A percentile compares a stretch with the other conserved stretches of the same genome.
Evolutionary conservation across 2,797 vertebrate genomes (phyloP).

Genomic region (Scolopax rusticola): DNA sequence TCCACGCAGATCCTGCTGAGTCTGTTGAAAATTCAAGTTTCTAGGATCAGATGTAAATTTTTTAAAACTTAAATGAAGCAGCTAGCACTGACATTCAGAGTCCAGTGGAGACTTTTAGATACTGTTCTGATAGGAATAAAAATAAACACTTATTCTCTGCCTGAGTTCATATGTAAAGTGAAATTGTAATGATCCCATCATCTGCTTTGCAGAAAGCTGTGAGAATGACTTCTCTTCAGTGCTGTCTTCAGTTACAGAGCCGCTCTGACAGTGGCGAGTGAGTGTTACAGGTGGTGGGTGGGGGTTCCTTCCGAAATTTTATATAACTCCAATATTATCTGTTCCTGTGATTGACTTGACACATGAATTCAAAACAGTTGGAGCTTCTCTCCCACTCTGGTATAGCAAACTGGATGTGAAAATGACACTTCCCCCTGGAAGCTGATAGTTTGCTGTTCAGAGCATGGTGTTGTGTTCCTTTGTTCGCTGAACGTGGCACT

Average conservation of each 20-base stretch:
- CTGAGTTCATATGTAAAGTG: slow-evolving; percentile 38
- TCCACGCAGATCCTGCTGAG: neutral
- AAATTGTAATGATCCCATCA: slow-evolving; percentile 59
- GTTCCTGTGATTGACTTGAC: slow-evolving; percentile 53
- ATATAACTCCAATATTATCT: slow-evolving; percentile 15
- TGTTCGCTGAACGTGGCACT: slow-evolving; percentile 48
- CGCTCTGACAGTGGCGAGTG: slow-evolving; percentile 70
- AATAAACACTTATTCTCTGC: slow-evolving; percentile 45
- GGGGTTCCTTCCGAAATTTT: slow-evolving; percentile 74
- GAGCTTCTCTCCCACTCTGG: slow-evolving; percentile 41
- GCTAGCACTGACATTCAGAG: neutral
- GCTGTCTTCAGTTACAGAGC: slow-evolving; percentile 69
- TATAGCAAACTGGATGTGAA: slow-evolving; percentile 54
- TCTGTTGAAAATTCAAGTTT: neutral
- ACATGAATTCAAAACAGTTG: slow-evolving; percentile 68
- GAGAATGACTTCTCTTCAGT: slow-evolving; percentile 42
- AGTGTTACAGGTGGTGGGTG: slow-evolving; percentile 72
- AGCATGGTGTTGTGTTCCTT: slow-evolving; percentile 49
- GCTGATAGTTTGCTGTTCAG: slow-evolving; percentile 44
- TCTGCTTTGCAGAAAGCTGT: slow-evolving; percentile 52
- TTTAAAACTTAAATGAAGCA: neutral
- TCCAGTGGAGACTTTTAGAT: slow-evolving; percentile 16
- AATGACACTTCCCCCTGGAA: slow-evolving; percentile 47
- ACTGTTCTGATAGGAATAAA: slow-evolving; percentile 46
- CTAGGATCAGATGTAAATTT: neutral